phyloP scores from a whole-genome alignment of 2,888 invertebrate genomes.

The Aleiodes alternator region DNA sequence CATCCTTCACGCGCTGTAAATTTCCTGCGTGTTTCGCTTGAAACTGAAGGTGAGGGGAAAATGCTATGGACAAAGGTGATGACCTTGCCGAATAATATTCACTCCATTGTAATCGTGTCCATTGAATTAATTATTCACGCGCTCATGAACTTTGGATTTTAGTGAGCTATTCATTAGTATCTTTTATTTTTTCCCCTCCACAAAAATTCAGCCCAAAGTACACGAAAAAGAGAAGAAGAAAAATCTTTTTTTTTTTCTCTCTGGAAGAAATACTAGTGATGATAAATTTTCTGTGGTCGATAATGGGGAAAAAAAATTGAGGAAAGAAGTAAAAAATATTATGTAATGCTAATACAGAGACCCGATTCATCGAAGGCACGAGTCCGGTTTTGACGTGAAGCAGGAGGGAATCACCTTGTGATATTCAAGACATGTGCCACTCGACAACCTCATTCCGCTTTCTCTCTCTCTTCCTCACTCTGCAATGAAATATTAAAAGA shows the following conservation, averaged over 20 bases:
- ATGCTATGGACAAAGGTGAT: slow-evolving; percentile 29
- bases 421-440: slow-evolving; percentile 20
- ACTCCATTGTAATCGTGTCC: neutral
- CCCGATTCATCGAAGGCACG: slow-evolving; percentile 50
- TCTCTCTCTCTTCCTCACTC: no score
- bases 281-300: no score
- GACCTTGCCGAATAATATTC: slow-evolving; percentile 34
- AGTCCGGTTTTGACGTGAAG: slow-evolving; percentile 30
- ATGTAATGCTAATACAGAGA: slow-evolving; percentile 50
- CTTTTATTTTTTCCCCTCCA: neutral
- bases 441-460: neutral
- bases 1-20: slow-evolving; percentile 29
- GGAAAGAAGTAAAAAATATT: slow-evolving; percentile 46
- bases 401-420: neutral
- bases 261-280: no score
- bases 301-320: neutral
- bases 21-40: slow-evolving; percentile 26
- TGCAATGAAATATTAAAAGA: neutral
- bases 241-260: neutral
- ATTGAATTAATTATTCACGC: slow-evolving; percentile 32
- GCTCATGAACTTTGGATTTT: slow-evolving; percentile 30
- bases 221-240: neutral
- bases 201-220: no score
- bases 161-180: slow-evolving; percentile 3
- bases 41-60: slow-evolving; percentile 21